Percentiles rank a stretch among this genome's conserved stretches.
These are phyloP conservation scores for Gymnocephalus cernua DNA, from an alignment of 2,113 vertebrate species.

Conservation along the genomic window DNA sequence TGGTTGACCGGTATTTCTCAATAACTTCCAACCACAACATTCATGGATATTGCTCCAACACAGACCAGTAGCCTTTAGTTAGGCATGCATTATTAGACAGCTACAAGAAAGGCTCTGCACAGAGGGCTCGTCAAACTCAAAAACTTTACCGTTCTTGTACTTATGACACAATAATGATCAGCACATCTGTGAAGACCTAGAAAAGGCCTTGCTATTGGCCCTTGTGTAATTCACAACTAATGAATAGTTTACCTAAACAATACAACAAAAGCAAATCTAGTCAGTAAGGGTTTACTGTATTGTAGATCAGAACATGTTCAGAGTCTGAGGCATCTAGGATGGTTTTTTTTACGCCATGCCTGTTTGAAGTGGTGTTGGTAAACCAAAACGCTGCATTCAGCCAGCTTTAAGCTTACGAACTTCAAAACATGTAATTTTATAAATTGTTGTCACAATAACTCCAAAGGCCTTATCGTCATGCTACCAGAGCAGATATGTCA, in stretches of 20 bases:
- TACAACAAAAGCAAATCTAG: background rate
- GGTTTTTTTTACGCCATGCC: background rate
- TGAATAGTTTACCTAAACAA: background rate
- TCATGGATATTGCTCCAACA: conserved; percentile 30
- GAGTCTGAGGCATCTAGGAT: background rate
- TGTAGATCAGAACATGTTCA: background rate
- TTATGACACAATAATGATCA: conserved; percentile 14
- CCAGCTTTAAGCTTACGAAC: background rate
- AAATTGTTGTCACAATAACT: conserved; percentile 17
- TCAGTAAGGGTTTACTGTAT: background rate
- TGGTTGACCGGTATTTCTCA: conserved; percentile 54
- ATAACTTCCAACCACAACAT: conserved; percentile 42
- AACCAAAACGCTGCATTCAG: background rate
- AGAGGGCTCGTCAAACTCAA: conserved; percentile 35
- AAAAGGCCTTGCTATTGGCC: background rate
- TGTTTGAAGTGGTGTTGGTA: conserved; percentile 13
- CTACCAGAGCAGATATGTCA: background rate
- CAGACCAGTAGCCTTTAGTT: conserved; percentile 31
- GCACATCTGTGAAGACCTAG: background rate
- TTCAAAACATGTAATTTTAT: conserved; percentile 24
- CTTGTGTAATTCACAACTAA: background rate
- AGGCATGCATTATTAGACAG: conserved; percentile 46
- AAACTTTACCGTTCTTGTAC: conserved; percentile 29
- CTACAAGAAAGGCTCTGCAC: conserved; percentile 49
- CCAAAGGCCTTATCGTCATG: conserved; percentile 9